phyloP scores from a whole-genome alignment of 2,113 vertebrate genomes.

The Puma concolor region DNA sequence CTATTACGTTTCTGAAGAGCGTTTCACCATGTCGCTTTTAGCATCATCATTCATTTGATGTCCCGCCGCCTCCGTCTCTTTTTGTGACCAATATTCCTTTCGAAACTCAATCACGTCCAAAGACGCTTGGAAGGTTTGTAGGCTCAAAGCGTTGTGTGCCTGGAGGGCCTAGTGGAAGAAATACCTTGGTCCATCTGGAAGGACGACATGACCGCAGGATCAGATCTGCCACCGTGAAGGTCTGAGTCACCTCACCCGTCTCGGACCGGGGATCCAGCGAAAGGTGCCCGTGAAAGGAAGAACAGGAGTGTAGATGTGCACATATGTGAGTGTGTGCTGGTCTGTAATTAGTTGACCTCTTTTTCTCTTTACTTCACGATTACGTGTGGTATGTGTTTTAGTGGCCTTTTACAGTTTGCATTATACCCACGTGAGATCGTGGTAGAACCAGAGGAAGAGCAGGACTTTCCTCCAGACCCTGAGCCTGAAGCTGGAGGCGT shows the following conservation, averaged over 20 bases:
- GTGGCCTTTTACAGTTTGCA: not conserved
- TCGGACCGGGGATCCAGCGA: too few relatives aligned
- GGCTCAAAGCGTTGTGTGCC: not conserved
- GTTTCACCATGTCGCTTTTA: not conserved
- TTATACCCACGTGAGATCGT: too few relatives aligned
- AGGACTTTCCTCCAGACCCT: not conserved
- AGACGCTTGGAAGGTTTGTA: too few relatives aligned
- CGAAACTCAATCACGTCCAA: not conserved
- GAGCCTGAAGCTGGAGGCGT: not conserved
- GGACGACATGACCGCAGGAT: not conserved
- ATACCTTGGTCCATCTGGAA: not conserved
- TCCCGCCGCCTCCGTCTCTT: not conserved
- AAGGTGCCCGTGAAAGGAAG: not conserved
- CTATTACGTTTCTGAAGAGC: not conserved
- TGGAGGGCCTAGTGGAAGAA: too few relatives aligned
- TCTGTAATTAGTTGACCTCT: not conserved
- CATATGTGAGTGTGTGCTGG: too few relatives aligned
- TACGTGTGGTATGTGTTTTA: not conserved
- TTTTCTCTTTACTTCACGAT: not conserved
- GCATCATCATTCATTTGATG: not conserved
- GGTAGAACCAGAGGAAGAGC: too few relatives aligned
- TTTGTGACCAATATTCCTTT: not conserved
- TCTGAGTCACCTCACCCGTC: not conserved
- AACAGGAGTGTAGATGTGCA: accelerated
- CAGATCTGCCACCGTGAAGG: too few relatives aligned